A percentile compares a stretch with the other conserved stretches of the same genome.
Evolutionary conservation across 2,113 vertebrate genomes (phyloP).

Genomic region (Sisor rabdophorus): DNA sequence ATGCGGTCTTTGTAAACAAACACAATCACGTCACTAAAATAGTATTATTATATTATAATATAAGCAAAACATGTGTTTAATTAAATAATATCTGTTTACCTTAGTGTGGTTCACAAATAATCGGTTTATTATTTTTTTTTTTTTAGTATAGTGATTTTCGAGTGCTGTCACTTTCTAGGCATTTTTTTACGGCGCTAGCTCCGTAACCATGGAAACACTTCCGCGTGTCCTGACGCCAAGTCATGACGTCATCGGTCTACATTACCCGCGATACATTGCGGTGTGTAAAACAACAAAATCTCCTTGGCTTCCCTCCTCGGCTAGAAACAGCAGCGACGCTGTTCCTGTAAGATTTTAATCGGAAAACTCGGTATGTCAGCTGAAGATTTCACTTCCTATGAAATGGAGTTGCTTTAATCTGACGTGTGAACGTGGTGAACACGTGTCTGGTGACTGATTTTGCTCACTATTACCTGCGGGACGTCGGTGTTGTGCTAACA

Average conservation of each 20-base stretch:
- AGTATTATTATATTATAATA: too few relatives aligned
- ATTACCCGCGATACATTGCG: slow-evolving; percentile 67
- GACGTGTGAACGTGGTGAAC: too few relatives aligned
- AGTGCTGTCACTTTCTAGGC: too few relatives aligned
- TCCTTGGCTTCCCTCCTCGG: not conserved
- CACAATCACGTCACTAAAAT: too few relatives aligned
- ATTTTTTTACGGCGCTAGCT: not conserved
- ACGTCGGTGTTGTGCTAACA: not conserved
- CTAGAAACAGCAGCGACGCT: not conserved
- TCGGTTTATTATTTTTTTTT: too few relatives aligned
- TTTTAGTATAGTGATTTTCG: too few relatives aligned
- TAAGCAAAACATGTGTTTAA: too few relatives aligned
- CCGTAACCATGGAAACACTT: slow-evolving; percentile 33
- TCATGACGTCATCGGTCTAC: not conserved
- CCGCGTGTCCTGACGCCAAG: slow-evolving; percentile 10
- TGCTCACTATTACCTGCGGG: not conserved
- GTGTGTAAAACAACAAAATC: slow-evolving; percentile 14
- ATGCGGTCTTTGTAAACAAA: too few relatives aligned
- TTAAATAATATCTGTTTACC: too few relatives aligned
- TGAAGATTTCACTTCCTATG: not conserved
- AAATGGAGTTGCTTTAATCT: not conserved
- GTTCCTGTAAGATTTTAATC: not conserved
- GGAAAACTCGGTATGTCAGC: not conserved
- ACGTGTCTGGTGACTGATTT: not conserved
- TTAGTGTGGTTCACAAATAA: too few relatives aligned